A percentile compares a stretch with the other conserved stretches of the same genome.
These are phyloP conservation scores for Sebastes taczanowskii DNA, from an alignment of 2,797 vertebrate species.

Conservation along the genomic window DNA sequence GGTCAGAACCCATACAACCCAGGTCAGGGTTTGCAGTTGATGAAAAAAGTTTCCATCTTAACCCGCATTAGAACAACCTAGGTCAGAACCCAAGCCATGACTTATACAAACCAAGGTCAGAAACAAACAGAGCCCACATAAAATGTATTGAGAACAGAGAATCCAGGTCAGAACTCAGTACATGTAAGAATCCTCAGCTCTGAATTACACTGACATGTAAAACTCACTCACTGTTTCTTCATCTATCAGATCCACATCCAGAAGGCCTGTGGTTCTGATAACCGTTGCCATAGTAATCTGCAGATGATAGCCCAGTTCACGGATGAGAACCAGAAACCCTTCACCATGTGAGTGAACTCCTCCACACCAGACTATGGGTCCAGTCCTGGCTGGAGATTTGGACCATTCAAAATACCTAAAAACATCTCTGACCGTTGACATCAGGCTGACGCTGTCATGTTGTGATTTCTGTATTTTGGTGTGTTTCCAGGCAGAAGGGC, in stretches of 20 bases:
- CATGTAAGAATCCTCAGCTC: not conserved
- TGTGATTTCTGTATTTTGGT: not conserved
- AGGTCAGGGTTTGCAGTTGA: not conserved
- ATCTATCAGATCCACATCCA: constrained; percentile 62
- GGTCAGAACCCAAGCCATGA: not conserved
- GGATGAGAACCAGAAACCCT: constrained; percentile 47
- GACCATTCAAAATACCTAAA: not conserved
- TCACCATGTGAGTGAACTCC: constrained; percentile 40
- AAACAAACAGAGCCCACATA: not conserved
- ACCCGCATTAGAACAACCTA: not conserved
- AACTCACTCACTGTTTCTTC: not conserved
- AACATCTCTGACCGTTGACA: not conserved
- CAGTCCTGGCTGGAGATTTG: not conserved
- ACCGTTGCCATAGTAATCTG: constrained; percentile 70
- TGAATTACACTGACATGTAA: not conserved
- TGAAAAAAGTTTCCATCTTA: not conserved
- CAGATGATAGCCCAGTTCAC: constrained; percentile 65
- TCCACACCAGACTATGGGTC: not conserved
- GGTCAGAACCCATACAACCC: constrained; percentile 28
- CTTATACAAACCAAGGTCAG: not conserved
- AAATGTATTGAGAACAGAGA: not conserved
- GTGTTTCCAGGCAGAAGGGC: constrained; percentile 38
- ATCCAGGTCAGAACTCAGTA: not conserved
- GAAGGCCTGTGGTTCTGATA: constrained; percentile 70
- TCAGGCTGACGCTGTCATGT: not conserved